Conservation (phyloP, 23 tunicate species). For the Trididemnum miniatum region DNA sequence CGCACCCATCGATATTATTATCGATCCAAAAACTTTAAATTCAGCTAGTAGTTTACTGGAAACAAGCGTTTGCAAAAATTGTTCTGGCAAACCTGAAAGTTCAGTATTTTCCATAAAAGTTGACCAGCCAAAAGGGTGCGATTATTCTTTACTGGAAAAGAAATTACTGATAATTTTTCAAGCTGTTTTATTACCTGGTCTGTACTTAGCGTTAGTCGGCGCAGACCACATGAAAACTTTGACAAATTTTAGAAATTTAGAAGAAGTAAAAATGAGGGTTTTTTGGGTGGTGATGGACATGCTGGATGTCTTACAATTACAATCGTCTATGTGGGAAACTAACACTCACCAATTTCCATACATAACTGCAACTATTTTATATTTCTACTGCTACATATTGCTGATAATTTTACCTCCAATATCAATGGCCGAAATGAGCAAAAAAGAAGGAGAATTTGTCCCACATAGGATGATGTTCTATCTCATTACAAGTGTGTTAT, state of each 20-base stretch:
- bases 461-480: conserved; percentile 78
- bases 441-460: conserved; percentile 42
- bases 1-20: neutral
- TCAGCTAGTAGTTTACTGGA: neutral
- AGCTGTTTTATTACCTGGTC: conserved; percentile 56
- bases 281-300: conserved; percentile 86
- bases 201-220: conserved; percentile 72
- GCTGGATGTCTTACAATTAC: conserved; percentile 74
- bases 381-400: conserved; percentile 72
- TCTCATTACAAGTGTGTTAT: conserved; percentile 47
- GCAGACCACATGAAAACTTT: conserved; percentile 65
- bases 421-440: conserved; percentile 79
- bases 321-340: conserved; percentile 77
- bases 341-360: conserved; percentile 50
- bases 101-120: neutral
- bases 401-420: conserved; percentile 75
- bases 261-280: conserved; percentile 84
- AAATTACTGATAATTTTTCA: conserved; percentile 71
- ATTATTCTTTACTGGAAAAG: conserved; percentile 42
- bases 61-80: neutral
- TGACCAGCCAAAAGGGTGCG: conserved; percentile 26
- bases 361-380: conserved; percentile 39
- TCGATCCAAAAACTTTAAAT: neutral
- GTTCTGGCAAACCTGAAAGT: neutral
- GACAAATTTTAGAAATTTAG: conserved; percentile 56